Base-by-base conservation (phyloP, 2,888 invertebrate species). In the Opisthograptis luteolata region DNA sequence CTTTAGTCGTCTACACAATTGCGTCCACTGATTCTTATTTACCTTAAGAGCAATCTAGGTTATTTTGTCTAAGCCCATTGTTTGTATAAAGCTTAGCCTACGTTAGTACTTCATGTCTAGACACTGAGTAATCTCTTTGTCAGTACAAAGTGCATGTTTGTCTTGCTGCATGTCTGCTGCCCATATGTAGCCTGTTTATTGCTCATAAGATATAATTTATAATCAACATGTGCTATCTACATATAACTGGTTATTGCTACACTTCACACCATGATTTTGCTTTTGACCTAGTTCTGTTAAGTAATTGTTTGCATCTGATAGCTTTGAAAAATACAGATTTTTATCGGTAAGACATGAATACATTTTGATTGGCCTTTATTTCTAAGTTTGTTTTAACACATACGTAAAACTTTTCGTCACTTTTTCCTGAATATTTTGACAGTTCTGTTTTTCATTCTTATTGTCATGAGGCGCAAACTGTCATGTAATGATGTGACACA, bases 221-320 rank as follows among this genome's bases (percentile, higher is more conserved):
- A 62, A 57, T 55, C 44, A 59, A 59, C 71, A 70, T 66, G 59
- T 71, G 70, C 53, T 64, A 51, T 55, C 56, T 52, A 50, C 27
- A 31, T 32, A 12, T 28, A 30, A 30, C 40, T 45, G n/a, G 27
- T 19, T 40, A 36, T 60, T 60, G 55, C 60, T 55, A 53, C 55
- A 60, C 46, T 52, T 55, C 58, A 45, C 50, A 51, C 45, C 50
- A 48, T 45, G 53, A 30, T 47, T 41, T 35, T 50, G 45, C 53
- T 55, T 44, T 24, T 51, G 53, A 51, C 60, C 58, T 28, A 48
- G 13, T 55, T 60, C 32, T 6, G 37, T 44, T 31, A 40, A 15
- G 39, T 37, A 31, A 45, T 55, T 43, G 42, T 45, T 42, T 43
- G 19, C 31, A 41, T 52, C 37, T 55, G 50, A 51, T 41, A 14